A percentile compares a stretch with the other conserved stretches of the same genome.
Conservation (phyloP, 2,797 vertebrate genomes). For the Malurus leucopterus region DNA sequence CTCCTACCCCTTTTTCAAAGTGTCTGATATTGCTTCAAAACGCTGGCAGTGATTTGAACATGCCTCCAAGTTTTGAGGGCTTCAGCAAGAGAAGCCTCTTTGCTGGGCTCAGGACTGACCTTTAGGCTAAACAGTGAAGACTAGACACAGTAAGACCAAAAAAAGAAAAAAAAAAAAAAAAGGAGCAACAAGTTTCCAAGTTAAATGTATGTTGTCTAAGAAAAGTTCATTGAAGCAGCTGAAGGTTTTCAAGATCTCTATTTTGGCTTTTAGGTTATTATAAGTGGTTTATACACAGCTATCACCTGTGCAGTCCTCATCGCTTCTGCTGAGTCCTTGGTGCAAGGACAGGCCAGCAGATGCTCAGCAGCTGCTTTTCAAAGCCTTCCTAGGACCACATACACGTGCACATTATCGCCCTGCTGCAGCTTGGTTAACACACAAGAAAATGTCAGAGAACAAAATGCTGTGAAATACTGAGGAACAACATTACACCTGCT, state of each 20-base stretch:
- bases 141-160: background rate
- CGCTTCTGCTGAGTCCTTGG: background rate
- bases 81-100: background rate
- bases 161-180: no score
- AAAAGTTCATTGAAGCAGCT: background rate
- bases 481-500: background rate
- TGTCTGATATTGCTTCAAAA: fast-evolving
- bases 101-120: background rate
- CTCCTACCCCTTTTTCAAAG: background rate
- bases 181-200: background rate
- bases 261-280: background rate
- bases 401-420: background rate
- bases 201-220: background rate
- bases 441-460: background rate
- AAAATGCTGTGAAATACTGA: background rate
- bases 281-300: fast-evolving
- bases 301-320: background rate
- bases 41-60: background rate
- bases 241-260: background rate
- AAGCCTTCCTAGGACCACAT: background rate
- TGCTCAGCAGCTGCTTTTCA: background rate
- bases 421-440: background rate
- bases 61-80: background rate
- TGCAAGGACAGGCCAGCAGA: background rate
- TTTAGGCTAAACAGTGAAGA: background rate